Percentiles rank a stretch among this genome's conserved stretches.
phyloP scores from a whole-genome alignment of 92 coral and sea anemone species.

The Epizoanthus fatuus region DNA sequence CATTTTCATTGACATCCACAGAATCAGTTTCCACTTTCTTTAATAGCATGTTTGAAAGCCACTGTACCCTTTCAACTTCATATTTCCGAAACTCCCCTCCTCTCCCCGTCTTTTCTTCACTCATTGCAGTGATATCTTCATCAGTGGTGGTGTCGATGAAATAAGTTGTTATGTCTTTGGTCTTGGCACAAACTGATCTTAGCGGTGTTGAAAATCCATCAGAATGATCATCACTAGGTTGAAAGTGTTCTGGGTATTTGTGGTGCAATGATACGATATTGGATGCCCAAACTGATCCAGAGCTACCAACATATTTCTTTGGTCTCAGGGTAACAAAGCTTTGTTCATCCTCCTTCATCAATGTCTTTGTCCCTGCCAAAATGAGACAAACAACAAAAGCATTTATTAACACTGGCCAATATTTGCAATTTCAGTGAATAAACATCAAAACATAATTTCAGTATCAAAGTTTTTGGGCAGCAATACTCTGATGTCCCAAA shows the following conservation, averaged over 20 bases:
- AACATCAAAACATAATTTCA: too few species aligned
- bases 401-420: too few species aligned
- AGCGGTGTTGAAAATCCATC: conserved; percentile 1
- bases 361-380: neutral
- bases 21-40: neutral
- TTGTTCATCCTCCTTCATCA: conserved; percentile 11
- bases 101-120: neutral
- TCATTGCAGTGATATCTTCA: conserved; percentile 7
- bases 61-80: conserved; percentile 11
- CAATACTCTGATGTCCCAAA: too few species aligned
- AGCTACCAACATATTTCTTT: conserved; percentile 26
- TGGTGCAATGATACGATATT: conserved; percentile 8
- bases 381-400: too few species aligned
- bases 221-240: conserved; percentile 5
- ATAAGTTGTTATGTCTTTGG: neutral
- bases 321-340: conserved; percentile 47
- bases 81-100: conserved; percentile 10
- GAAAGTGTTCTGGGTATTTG: conserved; percentile 7
- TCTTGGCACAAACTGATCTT: conserved; percentile 4
- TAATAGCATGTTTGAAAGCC: conserved; percentile 3
- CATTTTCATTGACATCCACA: neutral
- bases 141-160: conserved; percentile 17
- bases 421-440: too few species aligned
- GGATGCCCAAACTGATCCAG: conserved; percentile 47
- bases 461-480: too few species aligned